Evolutionary conservation across 2,888 invertebrate genomes (phyloP), one percentile per base, ranked within the genome.

Genomic region (Carpatolechia fugitivella): DNA sequence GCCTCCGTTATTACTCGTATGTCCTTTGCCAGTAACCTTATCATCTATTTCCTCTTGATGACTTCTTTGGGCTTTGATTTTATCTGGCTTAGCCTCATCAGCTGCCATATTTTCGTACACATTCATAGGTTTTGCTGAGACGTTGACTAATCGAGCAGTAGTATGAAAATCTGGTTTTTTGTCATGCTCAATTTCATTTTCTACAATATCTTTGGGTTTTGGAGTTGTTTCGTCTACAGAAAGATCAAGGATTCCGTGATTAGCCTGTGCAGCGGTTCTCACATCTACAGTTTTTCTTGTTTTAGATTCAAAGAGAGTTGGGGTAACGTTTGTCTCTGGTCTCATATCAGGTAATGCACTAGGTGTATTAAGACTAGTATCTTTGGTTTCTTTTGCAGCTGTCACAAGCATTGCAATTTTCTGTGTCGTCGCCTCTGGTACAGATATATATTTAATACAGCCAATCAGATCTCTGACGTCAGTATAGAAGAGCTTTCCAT

Each of bases 11-110:
- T 59, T 72, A 54, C n/a, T n/a, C n/a, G n/a, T n/a, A n/a, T 61
- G 56, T 30, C 76, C 79, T 52, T 56, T 67, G 52, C 71, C 80
- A 13, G 56, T 56, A 31, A 62, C 54, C 14, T 61, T 36, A 31
- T 68, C 60, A 50, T 68, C 59, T 0, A 58, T 18, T 16, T 72
- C 68, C 2, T 78, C 81, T 56, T 82, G 77, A 52, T 82, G 63
- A 59, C 80, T 83, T 64, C 80, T 72, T 29, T 83, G 80, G 4
- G 84, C 70, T 61, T 80, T 83, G 1, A 78, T 69, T 60, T 76
- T 79, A 13, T 86, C 86, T n/a, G 88, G 81, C 52, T 77, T 76
- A 0, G 81, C 89, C 65, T 89, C 84, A 67, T 88, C 89, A 0
- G 88, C 82, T 0, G 89, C 83, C 89, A 88, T 89, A 0, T 70